These are phyloP conservation scores for Umimayanthus kanabou DNA, from an alignment of 92 coral and sea anemone species.

Conservation along the genomic window DNA sequence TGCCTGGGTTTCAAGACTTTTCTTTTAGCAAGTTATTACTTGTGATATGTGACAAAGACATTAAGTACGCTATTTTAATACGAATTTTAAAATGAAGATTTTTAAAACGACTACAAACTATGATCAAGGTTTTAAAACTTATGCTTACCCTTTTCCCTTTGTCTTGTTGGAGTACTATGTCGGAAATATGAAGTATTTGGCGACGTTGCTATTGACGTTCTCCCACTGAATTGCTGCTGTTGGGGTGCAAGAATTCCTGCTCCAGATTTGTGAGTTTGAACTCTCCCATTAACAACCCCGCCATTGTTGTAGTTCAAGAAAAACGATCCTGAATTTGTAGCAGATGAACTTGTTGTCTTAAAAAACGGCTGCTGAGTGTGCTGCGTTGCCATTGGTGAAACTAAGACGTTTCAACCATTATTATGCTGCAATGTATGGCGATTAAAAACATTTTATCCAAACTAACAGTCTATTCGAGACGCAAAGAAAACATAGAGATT, in stretches of 20 bases:
- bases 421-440: background rate
- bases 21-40: no score
- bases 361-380: constrained; percentile 91
- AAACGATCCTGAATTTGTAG: constrained; percentile 70
- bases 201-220: constrained; percentile 56
- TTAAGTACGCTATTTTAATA: no score
- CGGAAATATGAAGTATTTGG: constrained; percentile 72
- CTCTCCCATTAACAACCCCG: constrained; percentile 49
- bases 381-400: constrained; percentile 62
- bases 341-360: constrained; percentile 74
- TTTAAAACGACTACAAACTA: background rate
- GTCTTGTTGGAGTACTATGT: constrained; percentile 77
- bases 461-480: background rate
- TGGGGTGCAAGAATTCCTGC: constrained; percentile 47
- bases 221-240: constrained; percentile 68
- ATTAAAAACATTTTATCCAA: background rate
- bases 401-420: background rate
- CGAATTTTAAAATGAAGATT: background rate
- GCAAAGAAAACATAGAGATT: background rate
- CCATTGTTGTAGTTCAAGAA: constrained; percentile 72
- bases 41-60: no score
- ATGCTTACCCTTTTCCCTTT: constrained; percentile 86
- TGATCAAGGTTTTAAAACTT: background rate
- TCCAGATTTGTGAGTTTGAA: constrained; percentile 50
- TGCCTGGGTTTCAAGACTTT: background rate